A percentile compares a stretch with the other conserved stretches of the same genome.
phyloP scores from a whole-genome alignment of 2,888 invertebrate genomes.

The Troides aeacus region DNA sequence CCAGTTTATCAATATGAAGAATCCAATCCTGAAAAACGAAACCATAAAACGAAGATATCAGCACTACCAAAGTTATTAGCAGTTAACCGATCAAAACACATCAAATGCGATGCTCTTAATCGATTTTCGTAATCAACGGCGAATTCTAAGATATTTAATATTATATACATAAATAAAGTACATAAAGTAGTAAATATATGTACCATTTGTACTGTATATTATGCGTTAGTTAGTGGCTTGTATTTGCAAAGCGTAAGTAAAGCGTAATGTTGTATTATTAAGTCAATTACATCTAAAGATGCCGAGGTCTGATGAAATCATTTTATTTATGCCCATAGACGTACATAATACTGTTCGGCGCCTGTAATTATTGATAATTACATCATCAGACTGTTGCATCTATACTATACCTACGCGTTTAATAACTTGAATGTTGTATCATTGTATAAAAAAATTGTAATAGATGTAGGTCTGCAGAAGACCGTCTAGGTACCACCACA shows the following conservation, averaged over 20 bases:
- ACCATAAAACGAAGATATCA: no score
- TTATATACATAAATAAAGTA: not conserved
- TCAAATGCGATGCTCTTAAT: not conserved
- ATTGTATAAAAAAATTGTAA: not conserved
- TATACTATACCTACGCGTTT: not conserved
- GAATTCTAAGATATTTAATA: not conserved
- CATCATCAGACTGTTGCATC: constrained; percentile 14
- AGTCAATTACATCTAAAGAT: constrained; percentile 34
- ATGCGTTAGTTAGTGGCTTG: constrained; percentile 8
- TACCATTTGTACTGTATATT: constrained; percentile 1
- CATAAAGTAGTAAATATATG: not conserved
- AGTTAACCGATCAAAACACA: no score
- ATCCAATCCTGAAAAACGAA: no score
- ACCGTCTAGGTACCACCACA: no score
- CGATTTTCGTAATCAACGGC: not conserved
- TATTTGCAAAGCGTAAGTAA: constrained; percentile 26
- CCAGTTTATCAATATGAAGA: no score
- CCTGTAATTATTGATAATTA: constrained; percentile 29
- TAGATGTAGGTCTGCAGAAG: no score
- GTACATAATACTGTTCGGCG: constrained; percentile 26
- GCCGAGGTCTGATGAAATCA: constrained; percentile 34
- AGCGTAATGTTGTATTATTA: constrained; percentile 32
- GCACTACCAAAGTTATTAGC: no score
- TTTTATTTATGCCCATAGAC: constrained; percentile 34
- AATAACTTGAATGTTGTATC: not conserved